These are phyloP conservation scores for Lycaena phlaeas DNA, from an alignment of 2,888 invertebrate species.

Conservation along the genomic window DNA sequence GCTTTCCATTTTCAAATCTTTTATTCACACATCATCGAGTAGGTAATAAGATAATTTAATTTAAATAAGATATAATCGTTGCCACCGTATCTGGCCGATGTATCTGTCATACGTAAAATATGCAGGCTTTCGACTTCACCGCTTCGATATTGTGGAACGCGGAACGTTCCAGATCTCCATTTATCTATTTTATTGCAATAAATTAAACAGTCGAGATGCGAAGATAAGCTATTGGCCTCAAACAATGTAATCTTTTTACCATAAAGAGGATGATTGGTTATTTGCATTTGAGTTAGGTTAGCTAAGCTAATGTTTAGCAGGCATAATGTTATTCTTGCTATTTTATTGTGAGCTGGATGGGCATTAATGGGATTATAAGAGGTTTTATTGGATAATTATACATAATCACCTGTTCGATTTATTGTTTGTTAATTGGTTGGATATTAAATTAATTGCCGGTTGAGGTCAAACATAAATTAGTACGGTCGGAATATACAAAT, in stretches of 20 bases:
- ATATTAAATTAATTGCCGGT: constrained; percentile 1
- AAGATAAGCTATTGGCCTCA: constrained; percentile 41
- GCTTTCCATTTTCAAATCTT: too few relatives aligned
- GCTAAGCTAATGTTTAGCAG: constrained; percentile 34
- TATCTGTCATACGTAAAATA: constrained; percentile 43
- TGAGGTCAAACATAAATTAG: constrained; percentile 4
- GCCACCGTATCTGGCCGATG: constrained; percentile 30
- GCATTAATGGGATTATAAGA: constrained; percentile 44
- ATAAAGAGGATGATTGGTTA: constrained; percentile 58
- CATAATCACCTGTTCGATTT: neutral
- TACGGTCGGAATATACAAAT: too few relatives aligned
- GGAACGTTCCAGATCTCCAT: constrained; percentile 46
- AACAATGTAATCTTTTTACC: constrained; percentile 72
- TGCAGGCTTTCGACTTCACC: constrained; percentile 25
- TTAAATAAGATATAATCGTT: neutral
- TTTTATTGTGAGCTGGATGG: constrained; percentile 61
- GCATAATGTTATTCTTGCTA: constrained; percentile 50
- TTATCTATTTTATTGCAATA: constrained; percentile 66
- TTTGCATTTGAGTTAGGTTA: constrained; percentile 64
- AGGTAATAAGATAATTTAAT: neutral
- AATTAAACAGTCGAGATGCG: constrained; percentile 53
- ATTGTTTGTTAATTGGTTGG: constrained; percentile 4
- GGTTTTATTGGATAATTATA: constrained; percentile 60
- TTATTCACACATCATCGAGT: too few relatives aligned
- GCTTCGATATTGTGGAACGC: constrained; percentile 44